phyloP scores from a whole-genome alignment of 2,888 invertebrate species.

The Dryobotodes eremita region DNA sequence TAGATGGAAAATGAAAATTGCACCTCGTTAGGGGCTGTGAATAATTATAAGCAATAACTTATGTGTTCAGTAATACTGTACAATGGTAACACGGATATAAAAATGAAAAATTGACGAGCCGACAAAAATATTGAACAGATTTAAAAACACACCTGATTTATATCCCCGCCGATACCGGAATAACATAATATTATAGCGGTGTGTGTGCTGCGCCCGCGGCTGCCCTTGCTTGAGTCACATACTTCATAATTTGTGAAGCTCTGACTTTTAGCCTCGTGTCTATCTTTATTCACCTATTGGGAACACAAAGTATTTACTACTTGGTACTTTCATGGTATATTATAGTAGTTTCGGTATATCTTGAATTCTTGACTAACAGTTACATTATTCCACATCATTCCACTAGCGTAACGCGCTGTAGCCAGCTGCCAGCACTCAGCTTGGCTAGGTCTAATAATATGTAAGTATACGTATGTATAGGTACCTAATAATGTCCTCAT shows the following conservation, averaged over 20 bases:
- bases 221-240: slow-evolving; percentile 3
- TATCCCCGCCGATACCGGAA: slow-evolving; percentile 7
- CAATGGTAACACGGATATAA: slow-evolving; percentile 10
- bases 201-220: background rate
- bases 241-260: slow-evolving; percentile 9
- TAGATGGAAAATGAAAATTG: background rate
- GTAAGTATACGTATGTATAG: background rate
- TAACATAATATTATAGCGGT: background rate
- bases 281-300: slow-evolving; percentile 9
- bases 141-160: slow-evolving; percentile 35
- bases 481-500: background rate
- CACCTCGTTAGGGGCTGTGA: background rate
- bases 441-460: background rate
- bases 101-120: background rate
- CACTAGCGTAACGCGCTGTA: background rate
- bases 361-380: background rate
- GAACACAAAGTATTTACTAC: slow-evolving; percentile 3
- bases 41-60: slow-evolving; percentile 5
- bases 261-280: slow-evolving; percentile 1
- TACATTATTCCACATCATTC: background rate
- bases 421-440: background rate
- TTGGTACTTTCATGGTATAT: background rate
- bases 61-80: background rate
- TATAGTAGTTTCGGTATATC: background rate
- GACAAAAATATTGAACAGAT: slow-evolving; percentile 23